These are phyloP conservation scores for Druon quercuslanigerum DNA, from an alignment of 1,140 invertebrate species.

Conservation along the genomic window DNA sequence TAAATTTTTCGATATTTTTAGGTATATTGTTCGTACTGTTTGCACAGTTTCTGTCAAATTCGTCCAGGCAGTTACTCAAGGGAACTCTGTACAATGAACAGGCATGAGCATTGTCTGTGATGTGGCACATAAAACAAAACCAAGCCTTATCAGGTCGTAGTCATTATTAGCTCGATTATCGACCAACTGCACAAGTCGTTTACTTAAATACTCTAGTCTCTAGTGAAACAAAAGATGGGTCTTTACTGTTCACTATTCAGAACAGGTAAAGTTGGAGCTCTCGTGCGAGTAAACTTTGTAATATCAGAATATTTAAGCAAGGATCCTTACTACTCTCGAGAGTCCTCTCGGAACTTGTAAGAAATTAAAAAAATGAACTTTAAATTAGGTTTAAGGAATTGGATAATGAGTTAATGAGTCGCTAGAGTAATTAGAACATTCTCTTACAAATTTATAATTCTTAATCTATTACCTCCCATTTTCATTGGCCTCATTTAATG, in stretches of 20 bases:
- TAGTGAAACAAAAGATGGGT: constrained; percentile 1
- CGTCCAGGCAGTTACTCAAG: background rate
- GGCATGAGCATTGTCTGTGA: constrained; percentile 30
- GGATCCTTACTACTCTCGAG: background rate
- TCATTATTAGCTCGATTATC: constrained; percentile 53
- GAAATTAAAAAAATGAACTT: background rate
- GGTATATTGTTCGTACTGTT: no score
- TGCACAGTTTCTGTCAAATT: no score
- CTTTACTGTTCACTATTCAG: background rate
- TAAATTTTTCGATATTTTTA: no score
- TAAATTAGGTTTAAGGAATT: background rate
- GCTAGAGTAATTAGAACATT: background rate
- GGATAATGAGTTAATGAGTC: background rate
- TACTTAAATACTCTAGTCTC: constrained; percentile 16
- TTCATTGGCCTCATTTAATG: constrained; percentile 11
- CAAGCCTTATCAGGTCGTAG: constrained; percentile 46
- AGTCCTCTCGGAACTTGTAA: background rate
- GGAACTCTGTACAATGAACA: background rate
- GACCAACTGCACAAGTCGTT: constrained; percentile 41
- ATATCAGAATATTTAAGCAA: background rate
- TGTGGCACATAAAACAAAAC: constrained; percentile 36
- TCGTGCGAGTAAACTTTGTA: background rate
- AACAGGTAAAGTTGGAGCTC: background rate
- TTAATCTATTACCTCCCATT: background rate
- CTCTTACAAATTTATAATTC: background rate